Evolutionary conservation across 2,888 invertebrate genomes (phyloP), one percentile per base, ranked within the genome.

Genomic region (Rugalucina vietnamica): DNA sequence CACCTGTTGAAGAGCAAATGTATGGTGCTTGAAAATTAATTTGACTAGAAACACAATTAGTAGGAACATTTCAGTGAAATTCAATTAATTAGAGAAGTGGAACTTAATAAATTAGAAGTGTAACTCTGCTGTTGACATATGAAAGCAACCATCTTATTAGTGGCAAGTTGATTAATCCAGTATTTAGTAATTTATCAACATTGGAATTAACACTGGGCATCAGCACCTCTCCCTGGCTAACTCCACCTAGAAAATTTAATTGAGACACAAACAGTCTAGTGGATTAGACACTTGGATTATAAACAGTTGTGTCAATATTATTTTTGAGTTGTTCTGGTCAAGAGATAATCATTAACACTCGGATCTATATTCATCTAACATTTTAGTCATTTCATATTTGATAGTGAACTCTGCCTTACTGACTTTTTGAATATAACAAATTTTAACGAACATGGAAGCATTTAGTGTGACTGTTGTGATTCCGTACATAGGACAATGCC

Each of bases 341-440:
- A 57, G 65, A 65, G 65, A 65, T 65, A 65, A 65, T 65, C 34
- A 65, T 29, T 65, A 65, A 34, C 60, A 34, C 65, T 65, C 34
- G 32, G 65, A 27, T 65, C n/a, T 34, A 65, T 54, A 34, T 65
- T 34, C 65, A 18, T 18, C 18, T 3, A 32, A 65, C 65, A 32
- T 65, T 65, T 65, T 29, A 57, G 57, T 8, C 29, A 4, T 57
- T 65, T 65, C 14, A 34, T 1, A 34, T 65, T 32, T 34, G 32
- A 21, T 12, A 65, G 65, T 65, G 65, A 65, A 32, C 29, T n/a
- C 18, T 65, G 65, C 34, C 65, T 34, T 4, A 65, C 32, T 34
- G 1, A 18, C 32, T 65, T 65, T 65, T 14, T n/a, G 12, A 18
- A 34, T 65, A 34, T 34, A 65, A 18, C 18, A 21, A 34, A 43